Evolutionary conservation across 2,113 vertebrate species (phyloP).

Genomic region (Stomatorhinus ivindoensis): DNA sequence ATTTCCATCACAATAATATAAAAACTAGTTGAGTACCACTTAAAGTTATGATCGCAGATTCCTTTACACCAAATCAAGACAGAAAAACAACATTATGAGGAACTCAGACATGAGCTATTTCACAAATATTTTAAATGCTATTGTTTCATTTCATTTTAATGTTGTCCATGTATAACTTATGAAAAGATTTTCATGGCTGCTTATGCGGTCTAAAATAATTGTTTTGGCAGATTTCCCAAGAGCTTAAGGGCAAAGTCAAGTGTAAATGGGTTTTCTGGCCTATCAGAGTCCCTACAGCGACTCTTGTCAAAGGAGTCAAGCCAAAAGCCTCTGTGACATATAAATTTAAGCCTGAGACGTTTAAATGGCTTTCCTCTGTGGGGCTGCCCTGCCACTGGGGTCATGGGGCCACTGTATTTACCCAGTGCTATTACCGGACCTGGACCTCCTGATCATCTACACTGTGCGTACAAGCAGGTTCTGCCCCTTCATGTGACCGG

Average conservation of each 20-base stretch:
- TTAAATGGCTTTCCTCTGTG: background rate
- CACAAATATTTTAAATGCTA: background rate
- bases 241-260: background rate
- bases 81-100: background rate
- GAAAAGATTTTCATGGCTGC: background rate
- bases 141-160: background rate
- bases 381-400: background rate
- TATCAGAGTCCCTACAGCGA: background rate
- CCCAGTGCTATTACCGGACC: background rate
- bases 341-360: background rate
- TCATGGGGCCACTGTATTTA: background rate
- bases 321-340: background rate
- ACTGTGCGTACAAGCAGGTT: background rate
- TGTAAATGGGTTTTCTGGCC: slow-evolving; percentile 1
- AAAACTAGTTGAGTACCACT: background rate
- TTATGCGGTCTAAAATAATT: background rate
- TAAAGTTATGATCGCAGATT: background rate
- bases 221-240: slow-evolving; percentile 1
- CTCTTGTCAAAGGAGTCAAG: background rate
- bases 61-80: background rate
- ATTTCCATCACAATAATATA: background rate
- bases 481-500: background rate
- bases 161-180: background rate
- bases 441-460: background rate
- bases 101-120: background rate